Evolutionary conservation across 2,113 vertebrate species (phyloP).

Genomic region (Nansenia antarctica): DNA sequence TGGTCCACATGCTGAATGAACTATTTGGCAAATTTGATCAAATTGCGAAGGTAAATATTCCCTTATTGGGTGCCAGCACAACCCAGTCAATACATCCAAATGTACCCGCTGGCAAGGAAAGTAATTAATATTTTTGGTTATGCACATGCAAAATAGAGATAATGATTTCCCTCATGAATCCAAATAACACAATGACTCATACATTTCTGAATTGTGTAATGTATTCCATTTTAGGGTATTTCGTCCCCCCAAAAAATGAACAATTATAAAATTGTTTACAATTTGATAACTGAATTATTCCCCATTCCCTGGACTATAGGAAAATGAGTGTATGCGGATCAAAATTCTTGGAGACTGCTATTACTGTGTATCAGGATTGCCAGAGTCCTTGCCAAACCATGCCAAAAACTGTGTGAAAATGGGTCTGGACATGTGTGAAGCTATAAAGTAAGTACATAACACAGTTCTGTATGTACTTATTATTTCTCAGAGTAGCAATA

Average conservation of each 20-base stretch:
- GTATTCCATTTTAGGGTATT: too few species aligned
- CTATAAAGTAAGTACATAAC: conserved; percentile 98
- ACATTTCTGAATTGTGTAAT: too few species aligned
- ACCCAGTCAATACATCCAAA: too few species aligned
- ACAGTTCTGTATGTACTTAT: conserved; percentile 19
- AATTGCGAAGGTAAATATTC: conserved; percentile 99
- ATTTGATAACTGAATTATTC: background rate
- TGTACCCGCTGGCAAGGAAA: too few species aligned
- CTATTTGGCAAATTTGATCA: conserved; percentile 98
- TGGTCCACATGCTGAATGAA: conserved; percentile 97
- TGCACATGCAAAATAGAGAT: too few species aligned
- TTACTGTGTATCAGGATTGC: conserved; percentile 97
- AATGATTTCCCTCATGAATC: too few species aligned
- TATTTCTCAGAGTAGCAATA: too few species aligned
- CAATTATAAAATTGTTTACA: background rate
- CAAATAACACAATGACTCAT: too few species aligned
- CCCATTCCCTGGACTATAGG: conserved; percentile 77
- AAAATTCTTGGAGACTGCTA: conserved; percentile 98
- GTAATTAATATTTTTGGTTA: too few species aligned
- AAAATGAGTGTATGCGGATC: conserved; percentile 98
- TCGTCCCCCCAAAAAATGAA: too few species aligned
- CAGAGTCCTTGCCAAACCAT: conserved; percentile 92
- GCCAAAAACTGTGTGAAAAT: conserved; percentile 99
- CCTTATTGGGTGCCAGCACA: too few species aligned
- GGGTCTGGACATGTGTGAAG: conserved; percentile 99